phyloP scores from a whole-genome alignment of 2,113 vertebrate genomes.

The Aphelocoma coerulescens region DNA sequence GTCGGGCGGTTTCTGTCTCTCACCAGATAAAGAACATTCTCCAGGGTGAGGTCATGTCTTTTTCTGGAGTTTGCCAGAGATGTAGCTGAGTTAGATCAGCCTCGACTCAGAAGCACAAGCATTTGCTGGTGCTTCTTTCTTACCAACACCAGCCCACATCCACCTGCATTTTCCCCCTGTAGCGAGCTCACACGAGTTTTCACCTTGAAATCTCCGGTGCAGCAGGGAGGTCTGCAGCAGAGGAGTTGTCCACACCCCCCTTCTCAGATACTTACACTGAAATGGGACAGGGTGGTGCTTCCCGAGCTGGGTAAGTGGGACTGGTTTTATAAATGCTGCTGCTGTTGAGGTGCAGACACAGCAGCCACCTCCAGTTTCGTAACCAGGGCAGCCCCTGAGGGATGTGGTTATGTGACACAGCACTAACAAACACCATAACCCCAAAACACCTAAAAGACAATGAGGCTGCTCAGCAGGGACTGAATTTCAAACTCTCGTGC shows the following conservation, averaged over 20 bases:
- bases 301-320: neutral
- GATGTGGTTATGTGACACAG: rapidly evolving
- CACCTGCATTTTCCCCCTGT: neutral
- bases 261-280: neutral
- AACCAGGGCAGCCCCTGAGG: neutral
- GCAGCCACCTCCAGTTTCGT: neutral
- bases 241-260: neutral
- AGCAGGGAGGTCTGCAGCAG: neutral
- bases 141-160: neutral
- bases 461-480: neutral
- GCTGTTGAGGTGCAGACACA: neutral
- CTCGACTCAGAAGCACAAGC: neutral
- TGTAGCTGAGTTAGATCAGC: neutral
- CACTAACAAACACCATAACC: neutral
- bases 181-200: neutral
- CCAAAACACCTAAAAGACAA: neutral
- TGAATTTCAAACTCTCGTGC: neutral
- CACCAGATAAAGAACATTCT: neutral
- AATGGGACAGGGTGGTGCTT: neutral
- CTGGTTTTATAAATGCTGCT: neutral
- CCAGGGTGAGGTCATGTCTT: neutral
- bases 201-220: neutral
- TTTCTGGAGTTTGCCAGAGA: neutral
- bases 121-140: neutral
- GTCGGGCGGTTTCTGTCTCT: neutral